Conservation (phyloP, 1,140 invertebrate genomes). For the Rhopalosiphum maidis region DNA sequence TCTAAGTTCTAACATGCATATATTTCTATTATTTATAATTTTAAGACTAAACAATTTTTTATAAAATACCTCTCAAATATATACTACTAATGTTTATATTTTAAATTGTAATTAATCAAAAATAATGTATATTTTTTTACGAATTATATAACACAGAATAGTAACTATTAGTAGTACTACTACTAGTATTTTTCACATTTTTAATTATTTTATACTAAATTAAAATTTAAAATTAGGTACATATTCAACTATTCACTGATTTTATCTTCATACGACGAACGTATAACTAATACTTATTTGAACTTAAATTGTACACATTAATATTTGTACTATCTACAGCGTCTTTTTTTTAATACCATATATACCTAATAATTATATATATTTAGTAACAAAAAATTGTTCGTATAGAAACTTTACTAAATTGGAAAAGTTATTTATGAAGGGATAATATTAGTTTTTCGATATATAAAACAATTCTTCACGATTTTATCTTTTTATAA, state of each 20-base stretch:
- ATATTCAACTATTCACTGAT: neutral
- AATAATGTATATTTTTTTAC: neutral
- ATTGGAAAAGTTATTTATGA: conserved; percentile 29
- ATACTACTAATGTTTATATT: no score
- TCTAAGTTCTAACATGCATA: no score
- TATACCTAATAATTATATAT: neutral
- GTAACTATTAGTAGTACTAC: neutral
- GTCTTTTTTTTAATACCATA: neutral
- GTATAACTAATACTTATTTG: neutral
- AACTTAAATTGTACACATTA: neutral
- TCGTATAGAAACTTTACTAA: conserved; percentile 6
- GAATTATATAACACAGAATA: neutral
- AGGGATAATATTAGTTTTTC: conserved; percentile 21
- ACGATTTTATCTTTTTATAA: conserved; percentile 38
- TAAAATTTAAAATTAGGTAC: neutral
- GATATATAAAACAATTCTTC: neutral
- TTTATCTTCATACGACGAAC: neutral
- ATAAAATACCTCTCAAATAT: no score
- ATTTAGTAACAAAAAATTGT: neutral
- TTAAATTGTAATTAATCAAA: neutral
- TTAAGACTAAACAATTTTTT: no score
- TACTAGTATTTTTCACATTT: neutral
- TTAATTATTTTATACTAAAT: neutral
- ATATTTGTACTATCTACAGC: neutral
- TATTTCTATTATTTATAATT: no score